A percentile compares a stretch with the other conserved stretches of the same genome.
Evolutionary conservation across 2,113 vertebrate genomes (phyloP).

Genomic region (Eulemur rufifrons): DNA sequence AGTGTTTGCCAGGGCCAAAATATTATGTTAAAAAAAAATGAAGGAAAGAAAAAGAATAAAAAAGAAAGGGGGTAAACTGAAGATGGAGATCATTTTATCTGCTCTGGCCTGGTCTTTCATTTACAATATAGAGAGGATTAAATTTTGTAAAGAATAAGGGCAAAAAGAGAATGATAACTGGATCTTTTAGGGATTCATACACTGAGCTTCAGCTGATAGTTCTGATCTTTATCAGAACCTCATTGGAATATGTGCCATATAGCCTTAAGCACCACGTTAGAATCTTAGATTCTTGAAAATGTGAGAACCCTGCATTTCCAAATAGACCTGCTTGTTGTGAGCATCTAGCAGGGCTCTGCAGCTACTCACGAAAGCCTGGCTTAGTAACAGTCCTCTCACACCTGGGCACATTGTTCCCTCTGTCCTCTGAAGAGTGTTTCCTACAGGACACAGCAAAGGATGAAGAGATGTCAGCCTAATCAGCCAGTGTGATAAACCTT

Average conservation of each 20-base stretch:
- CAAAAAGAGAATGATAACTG: background rate
- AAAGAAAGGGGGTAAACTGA: background rate
- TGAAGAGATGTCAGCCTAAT: background rate
- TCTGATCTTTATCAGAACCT: background rate
- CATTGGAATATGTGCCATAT: background rate
- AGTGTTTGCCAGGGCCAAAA: background rate
- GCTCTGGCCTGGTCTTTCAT: background rate
- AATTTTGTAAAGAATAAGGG: background rate
- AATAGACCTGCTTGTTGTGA: background rate
- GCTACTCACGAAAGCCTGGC: background rate
- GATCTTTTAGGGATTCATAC: background rate
- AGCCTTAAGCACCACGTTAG: background rate
- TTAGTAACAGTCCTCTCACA: background rate
- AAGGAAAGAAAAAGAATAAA: background rate
- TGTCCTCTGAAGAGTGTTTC: background rate
- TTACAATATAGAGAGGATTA: background rate
- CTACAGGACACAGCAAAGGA: background rate
- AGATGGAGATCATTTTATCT: background rate
- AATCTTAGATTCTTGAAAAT: constrained; percentile 38
- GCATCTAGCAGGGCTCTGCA: background rate
- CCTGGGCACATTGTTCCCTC: background rate
- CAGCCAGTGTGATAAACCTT: background rate
- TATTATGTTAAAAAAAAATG: background rate
- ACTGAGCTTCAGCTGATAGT: background rate
- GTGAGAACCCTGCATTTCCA: background rate